Base-by-base conservation (phyloP, 2,888 invertebrate genomes). In the Arenicola marina region DNA sequence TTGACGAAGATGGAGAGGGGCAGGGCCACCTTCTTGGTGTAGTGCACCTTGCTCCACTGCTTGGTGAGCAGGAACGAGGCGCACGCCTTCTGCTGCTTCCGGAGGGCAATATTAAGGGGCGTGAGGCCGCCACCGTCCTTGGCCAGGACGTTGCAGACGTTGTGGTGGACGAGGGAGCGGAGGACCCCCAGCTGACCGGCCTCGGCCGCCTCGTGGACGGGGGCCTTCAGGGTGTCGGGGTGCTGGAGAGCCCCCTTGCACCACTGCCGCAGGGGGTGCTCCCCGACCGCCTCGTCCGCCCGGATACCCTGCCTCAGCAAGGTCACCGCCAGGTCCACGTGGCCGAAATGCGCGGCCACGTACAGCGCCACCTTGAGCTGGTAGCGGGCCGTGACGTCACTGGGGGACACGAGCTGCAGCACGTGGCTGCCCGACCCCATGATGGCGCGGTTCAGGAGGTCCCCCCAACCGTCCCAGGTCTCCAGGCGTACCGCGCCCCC, bases 391-490 rank as follows among this genome's bases (percentile, higher is more conserved):
- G 76, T 64, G 1, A 74, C 70, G 45, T 82, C 82, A 32, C 80
- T 79, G 2, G 18, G 18, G 1, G 73, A 66, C 31, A 81, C 68
- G 44, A 75, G 73, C 2, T 74, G 69, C 59, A 80, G 63, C 1
- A 79, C 80, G 59, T 78, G 77, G 1, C 74, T 73, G 0, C 80
- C 77, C 62, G 76, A 74, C 3, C 83, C 82, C 65, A 76, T 70
- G 33, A 76, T 73, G 46, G 78, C 73, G 44, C 76, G 71, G 58
- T 77, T 78, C 3, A 82, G 73, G 51, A 83, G 74, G 51, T 82
- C 80, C 48, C 76, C 77, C 81, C 81, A 82, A 4, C 81, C 83
- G 62, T 82, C 79, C 82, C 83, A 80, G 32, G 76, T 78, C 61
- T 82, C 79, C 63, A 82, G 66, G 4, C 68, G 58, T 1, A 82